Evolutionary conservation across 2,888 invertebrate species (phyloP).

Genomic region (Mimas tiliae): DNA sequence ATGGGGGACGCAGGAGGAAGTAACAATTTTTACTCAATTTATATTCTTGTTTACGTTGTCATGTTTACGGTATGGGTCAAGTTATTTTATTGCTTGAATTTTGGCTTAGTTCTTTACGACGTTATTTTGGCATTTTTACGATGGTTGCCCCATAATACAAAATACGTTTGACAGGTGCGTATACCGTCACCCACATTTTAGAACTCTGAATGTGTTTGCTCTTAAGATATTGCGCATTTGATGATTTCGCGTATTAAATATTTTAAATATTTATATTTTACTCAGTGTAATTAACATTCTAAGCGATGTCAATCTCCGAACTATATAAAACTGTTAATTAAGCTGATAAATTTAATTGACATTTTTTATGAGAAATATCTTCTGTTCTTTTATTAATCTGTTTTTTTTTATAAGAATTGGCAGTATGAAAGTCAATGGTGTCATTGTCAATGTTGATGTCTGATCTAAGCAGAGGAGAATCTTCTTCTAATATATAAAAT

Average conservation of each 20-base stretch:
- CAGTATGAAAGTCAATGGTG: background rate
- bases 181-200: too few species aligned
- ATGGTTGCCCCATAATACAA: too few species aligned
- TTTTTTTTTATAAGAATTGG: too few species aligned
- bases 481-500: too few species aligned
- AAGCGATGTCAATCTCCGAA: background rate
- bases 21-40: conserved; percentile 11
- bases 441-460: background rate
- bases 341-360: too few species aligned
- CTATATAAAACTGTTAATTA: too few species aligned
- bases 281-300: too few species aligned
- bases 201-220: background rate
- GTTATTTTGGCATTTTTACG: background rate
- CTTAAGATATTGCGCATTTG: background rate
- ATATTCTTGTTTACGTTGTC: conserved; percentile 15
- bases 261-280: background rate
- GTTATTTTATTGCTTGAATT: background rate
- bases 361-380: too few species aligned
- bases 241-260: background rate
- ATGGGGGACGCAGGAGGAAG: background rate
- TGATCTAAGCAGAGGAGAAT: too few species aligned
- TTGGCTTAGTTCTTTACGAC: background rate
- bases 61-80: background rate
- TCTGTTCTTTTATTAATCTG: too few species aligned
- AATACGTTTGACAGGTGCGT: background rate